Evolutionary conservation across 1,140 invertebrate genomes (phyloP).

Genomic region (Habropoda laboriosa): DNA sequence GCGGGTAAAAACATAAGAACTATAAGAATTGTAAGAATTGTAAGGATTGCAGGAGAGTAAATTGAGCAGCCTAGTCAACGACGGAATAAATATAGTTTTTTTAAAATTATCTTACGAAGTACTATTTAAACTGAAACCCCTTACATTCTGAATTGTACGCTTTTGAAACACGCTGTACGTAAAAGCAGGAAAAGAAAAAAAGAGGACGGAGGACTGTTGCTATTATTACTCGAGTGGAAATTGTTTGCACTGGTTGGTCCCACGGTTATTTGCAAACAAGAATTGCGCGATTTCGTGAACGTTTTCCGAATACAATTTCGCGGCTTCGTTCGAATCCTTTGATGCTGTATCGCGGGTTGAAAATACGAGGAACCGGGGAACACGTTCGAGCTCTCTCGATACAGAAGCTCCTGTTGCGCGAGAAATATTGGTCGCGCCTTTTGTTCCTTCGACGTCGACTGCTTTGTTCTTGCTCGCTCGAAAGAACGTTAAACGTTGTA

Average conservation of each 20-base stretch:
- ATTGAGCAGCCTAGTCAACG: too few species aligned
- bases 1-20: too few species aligned
- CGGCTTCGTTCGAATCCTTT: not conserved
- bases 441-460: not conserved
- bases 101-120: too few species aligned
- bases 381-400: not conserved
- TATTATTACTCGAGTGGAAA: not conserved
- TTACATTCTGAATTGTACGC: too few species aligned
- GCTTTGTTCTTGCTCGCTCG: not conserved
- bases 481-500: not conserved
- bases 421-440: not conserved
- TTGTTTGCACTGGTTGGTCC: not conserved
- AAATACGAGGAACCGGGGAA: not conserved
- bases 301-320: not conserved
- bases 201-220: not conserved
- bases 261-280: constrained; percentile 8
- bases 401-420: not conserved
- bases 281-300: not conserved
- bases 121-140: too few species aligned
- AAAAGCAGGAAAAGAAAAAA: too few species aligned
- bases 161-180: too few species aligned
- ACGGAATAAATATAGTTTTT: too few species aligned
- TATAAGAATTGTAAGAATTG: too few species aligned
- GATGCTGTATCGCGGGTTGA: not conserved
- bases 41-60: too few species aligned